Evolutionary conservation across 2,797 vertebrate genomes (phyloP), one percentile per base, ranked within the genome.

Genomic region (Channa striata): DNA sequence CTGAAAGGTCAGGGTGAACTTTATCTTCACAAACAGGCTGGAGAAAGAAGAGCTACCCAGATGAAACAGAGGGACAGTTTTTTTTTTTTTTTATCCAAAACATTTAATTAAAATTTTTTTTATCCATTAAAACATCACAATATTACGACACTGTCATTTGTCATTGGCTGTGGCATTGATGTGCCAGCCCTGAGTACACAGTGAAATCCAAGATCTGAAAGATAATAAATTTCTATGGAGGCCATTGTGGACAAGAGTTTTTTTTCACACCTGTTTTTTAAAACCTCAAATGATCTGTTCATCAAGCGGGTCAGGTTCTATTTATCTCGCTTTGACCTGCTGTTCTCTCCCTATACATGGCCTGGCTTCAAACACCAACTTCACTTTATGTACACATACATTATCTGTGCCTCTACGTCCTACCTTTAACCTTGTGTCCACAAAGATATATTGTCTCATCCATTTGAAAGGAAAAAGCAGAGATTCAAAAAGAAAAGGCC

Each of bases 281-380:
- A 92, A 68, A 74, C 81, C 87, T 87, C 90, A 89, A 86, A 81
- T 77, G 70, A 85, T 73, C 82, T 90, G 43, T 83, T 86, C 77
- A 86, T 90, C 52, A 67, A 72, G 59, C 88, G 60, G 73, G 89
- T 93, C 91, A 95, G 93, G 67, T 91, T 94, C 91, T 89, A 87
- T 92, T 95, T 94, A 95, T 93, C 88, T 92, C 89, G 65, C 84
- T 89, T 91, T 93, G 91, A 93, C 88, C 90, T 91, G 82, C 78
- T 82, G 90, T 93, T 91, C 83, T 93, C 80, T 87, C 59, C 48
- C 77, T 68, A 70, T 60, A 83, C 78, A 63, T 70, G 68, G 65
- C 68, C 60, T 59, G 67, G 36, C 53, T 46, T 65, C 23, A 78
- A 57, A 71, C 73, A 72, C 59, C 20, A 59, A 62, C 52, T 49